phyloP scores from a whole-genome alignment of 1,140 invertebrate genomes.

The Chrysopa pallens region DNA sequence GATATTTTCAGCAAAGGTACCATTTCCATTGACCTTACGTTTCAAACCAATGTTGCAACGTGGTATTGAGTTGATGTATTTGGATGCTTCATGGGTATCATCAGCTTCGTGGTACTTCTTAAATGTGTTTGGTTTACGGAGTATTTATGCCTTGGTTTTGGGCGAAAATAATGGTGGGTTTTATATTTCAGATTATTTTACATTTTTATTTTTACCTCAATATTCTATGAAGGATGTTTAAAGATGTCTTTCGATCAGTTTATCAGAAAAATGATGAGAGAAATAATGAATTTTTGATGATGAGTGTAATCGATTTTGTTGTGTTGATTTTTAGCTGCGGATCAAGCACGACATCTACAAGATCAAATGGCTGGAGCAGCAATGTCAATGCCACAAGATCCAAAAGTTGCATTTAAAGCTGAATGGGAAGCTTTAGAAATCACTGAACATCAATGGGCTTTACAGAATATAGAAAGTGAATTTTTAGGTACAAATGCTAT shows the following conservation, averaged over 20 bases:
- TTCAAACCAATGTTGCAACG: slow-evolving; percentile 99
- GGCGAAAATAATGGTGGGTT: slow-evolving; percentile 89
- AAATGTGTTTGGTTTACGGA: slow-evolving; percentile 95
- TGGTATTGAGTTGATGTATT: slow-evolving; percentile 83
- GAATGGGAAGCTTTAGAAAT: slow-evolving; percentile 99
- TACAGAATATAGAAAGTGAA: slow-evolving; percentile 59
- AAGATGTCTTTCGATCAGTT: slow-evolving; percentile 1
- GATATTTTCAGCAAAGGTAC: slow-evolving; percentile 69
- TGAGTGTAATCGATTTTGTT: no score
- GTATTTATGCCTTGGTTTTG: slow-evolving; percentile 93
- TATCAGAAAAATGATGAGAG: not conserved
- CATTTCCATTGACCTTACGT: slow-evolving; percentile 90
- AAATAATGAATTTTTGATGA: slow-evolving; percentile 1
- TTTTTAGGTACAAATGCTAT: slow-evolving; percentile 17
- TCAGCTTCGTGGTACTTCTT: slow-evolving; percentile 99
- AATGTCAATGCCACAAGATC: slow-evolving; percentile 92
- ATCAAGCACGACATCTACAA: slow-evolving; percentile 91
- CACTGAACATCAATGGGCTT: slow-evolving; percentile 77
- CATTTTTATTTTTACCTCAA: no score
- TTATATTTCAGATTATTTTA: not conserved
- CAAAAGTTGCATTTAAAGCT: slow-evolving; percentile 95
- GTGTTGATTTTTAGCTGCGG: slow-evolving; percentile 45
- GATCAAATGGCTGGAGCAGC: slow-evolving; percentile 96
- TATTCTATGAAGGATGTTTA: slow-evolving; percentile 2
- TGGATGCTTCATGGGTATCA: slow-evolving; percentile 99